phyloP scores from a whole-genome alignment of 2,888 invertebrate genomes.

The Rapana venosa region DNA sequence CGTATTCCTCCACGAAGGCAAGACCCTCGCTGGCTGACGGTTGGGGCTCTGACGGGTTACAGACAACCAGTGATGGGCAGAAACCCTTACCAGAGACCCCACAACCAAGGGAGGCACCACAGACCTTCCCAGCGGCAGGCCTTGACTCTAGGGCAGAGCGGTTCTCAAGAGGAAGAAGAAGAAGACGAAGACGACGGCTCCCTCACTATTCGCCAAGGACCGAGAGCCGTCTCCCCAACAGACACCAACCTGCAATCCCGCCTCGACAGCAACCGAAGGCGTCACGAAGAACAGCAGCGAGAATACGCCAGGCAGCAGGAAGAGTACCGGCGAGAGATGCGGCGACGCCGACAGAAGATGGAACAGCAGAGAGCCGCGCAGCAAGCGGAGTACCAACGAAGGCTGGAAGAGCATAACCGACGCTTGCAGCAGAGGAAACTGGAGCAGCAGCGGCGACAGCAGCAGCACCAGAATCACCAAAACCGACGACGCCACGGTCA shows the following conservation, averaged over 20 bases:
- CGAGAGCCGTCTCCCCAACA: not conserved
- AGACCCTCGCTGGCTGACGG: not conserved
- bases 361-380: slow-evolving; percentile 35
- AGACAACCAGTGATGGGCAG: not conserved
- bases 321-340: slow-evolving; percentile 37
- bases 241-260: not conserved
- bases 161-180: not conserved
- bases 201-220: not conserved
- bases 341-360: slow-evolving; percentile 28
- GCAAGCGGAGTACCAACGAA: slow-evolving; percentile 37
- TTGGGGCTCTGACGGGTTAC: not conserved
- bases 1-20: not conserved
- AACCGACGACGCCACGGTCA: not conserved
- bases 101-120: not conserved
- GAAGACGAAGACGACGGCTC: not conserved
- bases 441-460: not conserved
- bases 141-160: slow-evolving; percentile 13
- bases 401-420: slow-evolving; percentile 41
- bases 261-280: not conserved
- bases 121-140: slow-evolving; percentile 8
- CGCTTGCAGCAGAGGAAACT: slow-evolving; percentile 10
- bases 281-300: not conserved
- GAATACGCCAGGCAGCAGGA: slow-evolving; percentile 30
- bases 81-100: not conserved
- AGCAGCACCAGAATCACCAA: not conserved